Percentiles rank a stretch among this genome's conserved stretches.
phyloP scores from a whole-genome alignment of 2,888 invertebrate genomes.

The Drosophila nigricruria region DNA sequence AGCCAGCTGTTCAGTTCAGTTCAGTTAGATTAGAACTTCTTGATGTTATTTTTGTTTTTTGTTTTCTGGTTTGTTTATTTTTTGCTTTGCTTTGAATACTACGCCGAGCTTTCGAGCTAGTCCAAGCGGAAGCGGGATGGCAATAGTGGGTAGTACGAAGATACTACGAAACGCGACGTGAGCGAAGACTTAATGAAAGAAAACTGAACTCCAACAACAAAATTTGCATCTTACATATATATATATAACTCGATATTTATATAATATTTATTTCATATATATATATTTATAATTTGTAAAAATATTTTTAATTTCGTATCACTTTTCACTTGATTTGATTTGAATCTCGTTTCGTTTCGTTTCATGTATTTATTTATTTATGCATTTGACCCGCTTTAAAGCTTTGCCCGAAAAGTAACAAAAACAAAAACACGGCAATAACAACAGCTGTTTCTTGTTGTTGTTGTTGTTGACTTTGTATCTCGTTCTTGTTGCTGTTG shows the following conservation, averaged over 20 bases:
- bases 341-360: constrained; percentile 33
- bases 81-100: constrained; percentile 38
- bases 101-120: constrained; percentile 62
- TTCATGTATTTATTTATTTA: constrained; percentile 67
- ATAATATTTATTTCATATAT: neutral
- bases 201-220: constrained; percentile 5
- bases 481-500: constrained; percentile 52
- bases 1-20: constrained; percentile 1
- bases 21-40: constrained; percentile 36
- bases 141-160: constrained; percentile 26
- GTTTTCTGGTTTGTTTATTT: constrained; percentile 17
- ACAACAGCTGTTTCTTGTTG: constrained; percentile 44
- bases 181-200: constrained; percentile 6
- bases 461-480: constrained; percentile 58
- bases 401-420: constrained; percentile 47
- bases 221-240: constrained; percentile 1
- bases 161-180: constrained; percentile 16
- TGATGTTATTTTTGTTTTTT: neutral
- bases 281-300: neutral
- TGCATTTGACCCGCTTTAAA: constrained; percentile 77
- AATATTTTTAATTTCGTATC: neutral
- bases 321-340: constrained; percentile 14
- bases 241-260: constrained; percentile 9
- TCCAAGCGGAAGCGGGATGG: constrained; percentile 49
- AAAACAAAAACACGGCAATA: constrained; percentile 39